Conservation (phyloP, 2,113 vertebrate genomes). For the Takifugu flavidus region DNA sequence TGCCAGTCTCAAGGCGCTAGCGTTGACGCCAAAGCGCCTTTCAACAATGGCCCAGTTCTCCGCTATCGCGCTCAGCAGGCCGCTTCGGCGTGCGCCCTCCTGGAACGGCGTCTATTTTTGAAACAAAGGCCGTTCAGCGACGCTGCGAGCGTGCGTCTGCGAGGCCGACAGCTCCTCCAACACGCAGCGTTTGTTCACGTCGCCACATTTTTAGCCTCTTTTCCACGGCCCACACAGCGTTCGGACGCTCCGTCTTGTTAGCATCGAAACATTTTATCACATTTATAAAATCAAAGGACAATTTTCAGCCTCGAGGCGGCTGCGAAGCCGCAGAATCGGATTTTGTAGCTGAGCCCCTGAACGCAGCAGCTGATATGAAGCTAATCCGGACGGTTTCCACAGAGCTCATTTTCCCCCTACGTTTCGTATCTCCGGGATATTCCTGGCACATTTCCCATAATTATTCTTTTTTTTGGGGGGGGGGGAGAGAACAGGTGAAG, state of each 20-base stretch:
- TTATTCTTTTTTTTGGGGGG: slow-evolving; percentile 31
- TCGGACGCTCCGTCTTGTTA: too few species aligned
- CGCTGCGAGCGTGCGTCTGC: slow-evolving; percentile 9
- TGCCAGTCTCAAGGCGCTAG: slow-evolving; percentile 27
- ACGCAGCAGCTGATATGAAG: not conserved
- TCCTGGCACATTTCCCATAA: slow-evolving; percentile 36
- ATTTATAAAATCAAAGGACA: too few species aligned
- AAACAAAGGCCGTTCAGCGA: slow-evolving; percentile 60
- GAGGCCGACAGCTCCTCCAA: slow-evolving; percentile 11
- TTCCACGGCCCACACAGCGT: not conserved
- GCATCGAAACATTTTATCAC: too few species aligned
- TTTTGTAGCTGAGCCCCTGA: too few species aligned
- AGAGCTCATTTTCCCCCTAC: slow-evolving; percentile 7
- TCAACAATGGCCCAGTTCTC: slow-evolving; percentile 41
- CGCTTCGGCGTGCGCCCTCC: slow-evolving; percentile 38
- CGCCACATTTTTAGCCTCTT: not conserved
- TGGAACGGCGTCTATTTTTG: slow-evolving; percentile 54
- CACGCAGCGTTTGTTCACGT: slow-evolving; percentile 51
- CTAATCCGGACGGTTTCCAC: slow-evolving; percentile 41
- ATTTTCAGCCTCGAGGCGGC: too few species aligned
- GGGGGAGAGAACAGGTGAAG: slow-evolving; percentile 52
- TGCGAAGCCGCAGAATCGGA: too few species aligned
- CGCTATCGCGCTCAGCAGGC: slow-evolving; percentile 44
- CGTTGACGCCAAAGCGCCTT: slow-evolving; percentile 34
- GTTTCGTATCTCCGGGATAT: slow-evolving; percentile 41